These are phyloP conservation scores for Neocrepidodera transversa DNA, from an alignment of 2,888 invertebrate genomes.

Conservation along the genomic window DNA sequence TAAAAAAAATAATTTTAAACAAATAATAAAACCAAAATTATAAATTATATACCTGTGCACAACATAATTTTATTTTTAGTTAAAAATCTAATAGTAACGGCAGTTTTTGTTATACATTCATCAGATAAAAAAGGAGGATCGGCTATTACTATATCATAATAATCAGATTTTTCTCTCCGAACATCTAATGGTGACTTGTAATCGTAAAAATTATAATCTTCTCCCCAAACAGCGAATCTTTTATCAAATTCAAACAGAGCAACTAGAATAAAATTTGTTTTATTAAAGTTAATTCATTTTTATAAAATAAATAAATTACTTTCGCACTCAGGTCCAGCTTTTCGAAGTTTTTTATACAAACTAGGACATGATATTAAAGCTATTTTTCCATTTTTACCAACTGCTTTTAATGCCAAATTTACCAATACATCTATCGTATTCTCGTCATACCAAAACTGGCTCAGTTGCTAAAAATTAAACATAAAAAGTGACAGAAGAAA, in stretches of 20 bases:
- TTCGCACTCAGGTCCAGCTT: conserved; percentile 50
- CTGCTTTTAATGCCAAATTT: conserved; percentile 67
- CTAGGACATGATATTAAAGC: conserved; percentile 91
- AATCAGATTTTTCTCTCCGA: conserved; percentile 65
- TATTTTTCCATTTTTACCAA: conserved; percentile 68
- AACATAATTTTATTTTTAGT: conserved; percentile 78
- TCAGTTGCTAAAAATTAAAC: conserved; percentile 79
- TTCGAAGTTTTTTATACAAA: conserved; percentile 73
- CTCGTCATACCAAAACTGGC: conserved; percentile 97
- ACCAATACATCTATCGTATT: conserved; percentile 77
- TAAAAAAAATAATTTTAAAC: conserved; percentile 53
- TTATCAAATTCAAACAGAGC: conserved; percentile 77
- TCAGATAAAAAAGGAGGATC: conserved; percentile 96
- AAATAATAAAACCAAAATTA: conserved; percentile 2
- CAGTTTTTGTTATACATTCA: conserved; percentile 87
- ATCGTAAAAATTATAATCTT: conserved; percentile 86
- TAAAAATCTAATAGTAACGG: conserved; percentile 77
- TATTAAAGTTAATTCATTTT: background rate
- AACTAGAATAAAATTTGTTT: conserved; percentile 40
- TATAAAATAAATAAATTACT: conserved; percentile 42
- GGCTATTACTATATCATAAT: conserved; percentile 85
- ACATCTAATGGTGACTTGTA: conserved; percentile 80
- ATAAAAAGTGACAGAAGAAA: background rate
- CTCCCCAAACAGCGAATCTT: conserved; percentile 79
- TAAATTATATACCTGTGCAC: conserved; percentile 76